phyloP scores from a whole-genome alignment of 2,797 vertebrate genomes.

The Champsocephalus gunnari region DNA sequence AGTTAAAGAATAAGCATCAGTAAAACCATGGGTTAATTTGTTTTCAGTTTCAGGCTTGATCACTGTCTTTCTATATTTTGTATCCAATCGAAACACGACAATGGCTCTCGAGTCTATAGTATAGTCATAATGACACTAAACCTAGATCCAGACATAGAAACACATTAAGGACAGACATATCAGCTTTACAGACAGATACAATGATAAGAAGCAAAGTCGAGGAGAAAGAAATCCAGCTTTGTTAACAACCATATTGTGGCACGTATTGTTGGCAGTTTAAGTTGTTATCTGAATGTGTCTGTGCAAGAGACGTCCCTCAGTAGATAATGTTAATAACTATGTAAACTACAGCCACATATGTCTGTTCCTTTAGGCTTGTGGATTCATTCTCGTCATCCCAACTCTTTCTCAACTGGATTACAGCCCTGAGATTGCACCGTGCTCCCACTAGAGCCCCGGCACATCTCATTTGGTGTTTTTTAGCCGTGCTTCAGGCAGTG shows the following conservation, averaged over 20 bases:
- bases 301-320: conserved; percentile 14
- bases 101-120: no score
- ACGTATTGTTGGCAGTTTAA: not conserved
- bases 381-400: conserved; percentile 41
- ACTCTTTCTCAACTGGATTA: conserved; percentile 52
- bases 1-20: not conserved
- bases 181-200: not conserved
- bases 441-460: conserved; percentile 32
- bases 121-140: not conserved
- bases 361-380: conserved; percentile 42
- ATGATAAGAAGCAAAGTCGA: not conserved
- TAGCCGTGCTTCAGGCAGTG: conserved; percentile 54
- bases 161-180: not conserved
- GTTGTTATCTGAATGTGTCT: conserved; percentile 25
- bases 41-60: not conserved
- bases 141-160: not conserved
- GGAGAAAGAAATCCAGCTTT: conserved; percentile 16
- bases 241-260: not conserved
- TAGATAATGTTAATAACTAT: conserved; percentile 36
- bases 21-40: not conserved
- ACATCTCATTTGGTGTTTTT: conserved; percentile 64
- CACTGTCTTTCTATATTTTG: not conserved
- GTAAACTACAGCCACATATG: conserved; percentile 32
- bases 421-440: conserved; percentile 42
- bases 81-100: no score